Evolutionary conservation across 2,888 invertebrate genomes (phyloP), one percentile per base, ranked within the genome.

Genomic region (Lymantria dispar): DNA sequence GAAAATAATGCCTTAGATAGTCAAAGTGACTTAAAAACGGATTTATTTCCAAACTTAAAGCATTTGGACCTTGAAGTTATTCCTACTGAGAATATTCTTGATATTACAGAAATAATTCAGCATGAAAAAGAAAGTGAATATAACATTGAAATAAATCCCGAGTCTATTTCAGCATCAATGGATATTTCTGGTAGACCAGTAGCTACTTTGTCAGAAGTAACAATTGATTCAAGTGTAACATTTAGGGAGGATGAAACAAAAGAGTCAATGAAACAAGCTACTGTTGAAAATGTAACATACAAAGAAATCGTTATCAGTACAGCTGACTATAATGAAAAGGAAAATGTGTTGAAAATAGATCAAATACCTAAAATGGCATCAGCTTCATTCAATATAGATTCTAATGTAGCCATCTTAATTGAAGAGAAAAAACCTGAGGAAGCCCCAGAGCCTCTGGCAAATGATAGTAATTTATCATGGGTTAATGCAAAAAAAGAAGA

Each of bases 251-350:
- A 66, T 29, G 53, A 58, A 40, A 43, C 61, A 9, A 45, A 54
- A 45, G 54, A 58, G 11, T 52, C 63, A 29, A 60, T 75, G 15
- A 87, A 82, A 56, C 85, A 78, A 45, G 94, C 94, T 3, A 80
- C 72, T n/a, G 50, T 92, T 30, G 87, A 90, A 52, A 93, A 93
- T 60, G 81, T 92, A 43, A 84, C 92, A 38, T 77, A 91, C 50
- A 92, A 93, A 71, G 92, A 93, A 68, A 56, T 94, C 31, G 71
- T 92, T 29, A 83, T 91, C 40, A 91, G 87, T 42, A 92, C 94
- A 67, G 87, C 92, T 12, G 81, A 92, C 56, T 74, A 74, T 29
- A 92, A 88, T 55, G 95, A 95, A 85, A 90, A 87, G 56, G 95
- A 95, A 87, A 80, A 73, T 44, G 45, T 15, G 29, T 56, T 83